Evolutionary conservation across 2,888 invertebrate species (phyloP).

Genomic region (Arge pagana): DNA sequence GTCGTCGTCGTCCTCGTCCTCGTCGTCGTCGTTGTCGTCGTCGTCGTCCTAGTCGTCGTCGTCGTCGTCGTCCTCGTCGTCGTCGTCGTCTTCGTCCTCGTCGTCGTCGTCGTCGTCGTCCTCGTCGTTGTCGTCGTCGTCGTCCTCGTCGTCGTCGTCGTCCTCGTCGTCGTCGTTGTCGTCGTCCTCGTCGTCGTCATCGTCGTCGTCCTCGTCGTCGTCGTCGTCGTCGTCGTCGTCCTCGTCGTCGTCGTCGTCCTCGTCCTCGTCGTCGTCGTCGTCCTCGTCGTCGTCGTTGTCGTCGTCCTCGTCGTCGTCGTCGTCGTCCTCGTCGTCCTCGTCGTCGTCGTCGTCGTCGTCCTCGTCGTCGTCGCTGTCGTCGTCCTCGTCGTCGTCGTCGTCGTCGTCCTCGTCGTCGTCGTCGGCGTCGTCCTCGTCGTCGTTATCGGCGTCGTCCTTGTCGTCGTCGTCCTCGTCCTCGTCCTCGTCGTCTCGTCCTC

Average conservation of each 20-base stretch:
- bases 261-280: neutral
- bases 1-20: conserved; percentile 2
- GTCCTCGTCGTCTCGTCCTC: neutral
- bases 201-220: conserved; percentile 6
- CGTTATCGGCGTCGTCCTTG: no score
- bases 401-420: no score
- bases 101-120: no score
- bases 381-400: neutral
- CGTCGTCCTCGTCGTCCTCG: neutral
- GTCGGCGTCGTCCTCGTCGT: no score
- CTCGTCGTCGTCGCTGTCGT: neutral
- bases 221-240: conserved; percentile 2
- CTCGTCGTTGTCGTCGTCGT: no score
- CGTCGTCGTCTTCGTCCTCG: no score
- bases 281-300: neutral
- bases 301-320: neutral
- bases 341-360: neutral
- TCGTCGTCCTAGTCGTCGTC: no score
- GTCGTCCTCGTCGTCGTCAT: conserved; percentile 3
- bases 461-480: no score
- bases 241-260: neutral
- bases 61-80: no score
- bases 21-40: neutral
- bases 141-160: neutral
- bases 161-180: neutral